A percentile compares a stretch with the other conserved stretches of the same genome.
phyloP scores from a whole-genome alignment of 2,888 invertebrate species.

The Drosophila hamatofila region DNA sequence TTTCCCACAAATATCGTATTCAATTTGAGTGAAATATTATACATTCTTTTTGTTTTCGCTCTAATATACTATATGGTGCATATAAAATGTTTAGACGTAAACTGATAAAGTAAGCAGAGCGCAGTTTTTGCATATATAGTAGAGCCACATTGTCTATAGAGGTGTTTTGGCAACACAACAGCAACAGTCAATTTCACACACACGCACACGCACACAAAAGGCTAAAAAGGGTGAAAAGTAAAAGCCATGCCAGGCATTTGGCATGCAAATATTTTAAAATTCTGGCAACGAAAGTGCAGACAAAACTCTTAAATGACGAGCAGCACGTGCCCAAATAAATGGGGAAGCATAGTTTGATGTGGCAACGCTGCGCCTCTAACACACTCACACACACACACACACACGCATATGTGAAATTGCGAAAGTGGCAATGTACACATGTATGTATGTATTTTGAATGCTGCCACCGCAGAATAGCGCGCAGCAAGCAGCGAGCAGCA shows the following conservation, averaged over 20 bases:
- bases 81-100: constrained; percentile 4
- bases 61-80: background rate
- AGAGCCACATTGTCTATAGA: constrained; percentile 17
- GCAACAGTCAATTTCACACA: constrained; percentile 41
- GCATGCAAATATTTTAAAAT: constrained; percentile 74
- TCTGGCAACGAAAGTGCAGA: constrained; percentile 79
- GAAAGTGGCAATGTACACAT: constrained; percentile 49
- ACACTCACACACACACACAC: constrained; percentile 4
- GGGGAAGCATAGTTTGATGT: constrained; percentile 51
- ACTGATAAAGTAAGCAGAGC: constrained; percentile 9
- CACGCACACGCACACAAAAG: constrained; percentile 32
- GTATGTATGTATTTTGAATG: constrained; percentile 47
- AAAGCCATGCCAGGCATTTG: constrained; percentile 64
- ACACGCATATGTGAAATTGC: constrained; percentile 26
- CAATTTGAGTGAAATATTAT: background rate
- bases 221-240: constrained; percentile 70
- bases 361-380: background rate
- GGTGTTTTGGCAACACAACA: constrained; percentile 32
- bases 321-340: constrained; percentile 79
- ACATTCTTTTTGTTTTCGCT: background rate
- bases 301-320: constrained; percentile 82
- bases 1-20: background rate
- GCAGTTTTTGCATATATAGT: constrained; percentile 5
- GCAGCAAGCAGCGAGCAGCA: background rate
- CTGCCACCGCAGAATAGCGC: constrained; percentile 27